phyloP scores from a whole-genome alignment of 1,140 invertebrate genomes.

The Hycleus cichorii region DNA sequence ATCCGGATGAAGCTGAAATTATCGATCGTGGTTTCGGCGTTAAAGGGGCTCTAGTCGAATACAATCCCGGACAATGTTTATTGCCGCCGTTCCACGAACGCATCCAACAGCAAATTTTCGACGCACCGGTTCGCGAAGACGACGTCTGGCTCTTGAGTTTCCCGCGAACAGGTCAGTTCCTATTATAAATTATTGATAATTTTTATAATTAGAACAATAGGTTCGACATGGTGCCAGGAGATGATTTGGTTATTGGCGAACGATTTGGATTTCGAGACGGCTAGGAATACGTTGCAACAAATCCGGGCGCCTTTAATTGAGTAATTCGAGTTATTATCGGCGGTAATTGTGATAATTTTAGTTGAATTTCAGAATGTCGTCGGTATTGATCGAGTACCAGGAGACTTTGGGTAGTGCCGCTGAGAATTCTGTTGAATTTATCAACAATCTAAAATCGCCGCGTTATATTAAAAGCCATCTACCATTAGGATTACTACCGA shows the following conservation, averaged over 20 bases:
- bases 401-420: constrained; percentile 17
- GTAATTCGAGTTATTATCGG: constrained; percentile 22
- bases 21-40: constrained; percentile 60
- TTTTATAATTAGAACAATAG: constrained; percentile 39
- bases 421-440: constrained; percentile 59
- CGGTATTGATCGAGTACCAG: constrained; percentile 21
- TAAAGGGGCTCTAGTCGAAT: constrained; percentile 59
- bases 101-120: constrained; percentile 59
- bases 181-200: constrained; percentile 11
- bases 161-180: constrained; percentile 62
- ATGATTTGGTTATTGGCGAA: constrained; percentile 80
- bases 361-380: constrained; percentile 20
- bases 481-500: constrained; percentile 63
- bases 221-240: constrained; percentile 84
- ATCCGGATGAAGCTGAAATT: constrained; percentile 38
- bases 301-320: constrained; percentile 38
- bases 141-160: constrained; percentile 77
- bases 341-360: background rate
- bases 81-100: constrained; percentile 59
- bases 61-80: constrained; percentile 59
- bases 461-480: constrained; percentile 77
- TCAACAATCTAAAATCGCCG: constrained; percentile 58
- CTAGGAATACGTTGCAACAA: constrained; percentile 57
- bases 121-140: constrained; percentile 57
- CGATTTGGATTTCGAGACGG: constrained; percentile 67